Base-by-base conservation (phyloP, 2,113 vertebrate genomes). In the Romanogobio albipinnatus region DNA sequence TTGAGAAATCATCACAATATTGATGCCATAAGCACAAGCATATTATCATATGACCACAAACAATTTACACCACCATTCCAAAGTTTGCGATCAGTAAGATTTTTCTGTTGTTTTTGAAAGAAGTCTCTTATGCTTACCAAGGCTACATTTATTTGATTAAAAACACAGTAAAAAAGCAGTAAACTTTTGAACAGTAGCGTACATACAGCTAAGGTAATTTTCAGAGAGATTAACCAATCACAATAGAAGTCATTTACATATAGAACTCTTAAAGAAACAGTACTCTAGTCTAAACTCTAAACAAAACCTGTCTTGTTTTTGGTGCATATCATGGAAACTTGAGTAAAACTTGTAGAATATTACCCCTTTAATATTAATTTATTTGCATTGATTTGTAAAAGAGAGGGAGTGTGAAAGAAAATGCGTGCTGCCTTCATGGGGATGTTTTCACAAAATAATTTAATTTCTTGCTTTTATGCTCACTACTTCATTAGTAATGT, bases 401-500 rank as follows among this genome's bases (percentile, higher is more conserved):
- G 39, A 71, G 19, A 15, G 45, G 9, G 43, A 49, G 24, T 29
- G 47, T 39, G 29, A 49, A 15, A 62, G 15, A 47, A 15, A 74
- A 6, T 3, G 3, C 6, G 24, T 56, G 33, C 36, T 22, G 66
- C 4, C 36, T 70, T 43, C 36, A 22, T 70, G 22, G 45, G 47
- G 49, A 26, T 70, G 33, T 58, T 68, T 84, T 85, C 47, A 68
- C 66, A 61, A 70, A 84, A n/a, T 73, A 39, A n/a, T 84, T 76
- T 39, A 45, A 70, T 92, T 92, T 92, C 87, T 87, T 92, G 89
- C 89, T 92, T 92, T 90, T 87, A 88, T 88, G 84, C 92, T 95
- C 93, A 95, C 93, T 89, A 93, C 90, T 94, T 94, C 92, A 94
- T 96, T 94, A 92, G 90, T 91, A 82, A 76, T 92, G 91, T 93